A percentile compares a stretch with the other conserved stretches of the same genome.
Conservation (phyloP, 2,888 invertebrate species). For the Caenorhabditis becei region DNA sequence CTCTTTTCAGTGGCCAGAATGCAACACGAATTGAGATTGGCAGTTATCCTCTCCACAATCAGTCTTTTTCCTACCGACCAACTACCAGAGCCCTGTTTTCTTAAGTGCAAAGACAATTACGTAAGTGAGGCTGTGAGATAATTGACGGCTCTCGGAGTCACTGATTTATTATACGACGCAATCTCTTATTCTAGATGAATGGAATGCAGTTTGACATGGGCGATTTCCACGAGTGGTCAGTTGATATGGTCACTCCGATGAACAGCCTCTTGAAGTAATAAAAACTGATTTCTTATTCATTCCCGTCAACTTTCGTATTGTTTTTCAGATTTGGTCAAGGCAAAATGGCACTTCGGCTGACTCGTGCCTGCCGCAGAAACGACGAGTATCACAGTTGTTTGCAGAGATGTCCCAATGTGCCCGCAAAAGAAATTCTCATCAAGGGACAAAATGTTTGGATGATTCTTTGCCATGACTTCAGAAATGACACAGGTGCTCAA, state of each 20-base stretch:
- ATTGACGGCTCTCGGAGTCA: not conserved
- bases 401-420: conserved; percentile 65
- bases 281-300: conserved; percentile 6
- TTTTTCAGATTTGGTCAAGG: conserved; percentile 53
- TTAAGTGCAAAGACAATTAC: conserved; percentile 78
- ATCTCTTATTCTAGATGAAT: conserved; percentile 70
- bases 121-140: conserved; percentile 57
- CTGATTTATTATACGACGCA: conserved; percentile 8
- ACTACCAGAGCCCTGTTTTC: conserved; percentile 71
- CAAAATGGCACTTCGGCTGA: conserved; percentile 55
- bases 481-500: conserved; percentile 67
- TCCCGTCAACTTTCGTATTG: conserved; percentile 10
- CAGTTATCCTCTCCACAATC: conserved; percentile 28
- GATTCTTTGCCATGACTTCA: conserved; percentile 71
- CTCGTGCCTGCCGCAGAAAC: conserved; percentile 67
- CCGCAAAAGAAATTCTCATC: conserved; percentile 69
- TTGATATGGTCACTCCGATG: conserved; percentile 75
- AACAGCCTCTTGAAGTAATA: conserved; percentile 69
- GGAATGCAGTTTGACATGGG: conserved; percentile 74
- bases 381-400: conserved; percentile 70
- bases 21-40: conserved; percentile 13
- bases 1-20: conserved; percentile 11
- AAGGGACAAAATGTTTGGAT: conserved; percentile 75
- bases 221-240: conserved; percentile 71
- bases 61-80: conserved; percentile 19